Evolutionary conservation across 2,113 vertebrate species (phyloP), one percentile per base, ranked within the genome.

Genomic region (Tachycineta bicolor): DNA sequence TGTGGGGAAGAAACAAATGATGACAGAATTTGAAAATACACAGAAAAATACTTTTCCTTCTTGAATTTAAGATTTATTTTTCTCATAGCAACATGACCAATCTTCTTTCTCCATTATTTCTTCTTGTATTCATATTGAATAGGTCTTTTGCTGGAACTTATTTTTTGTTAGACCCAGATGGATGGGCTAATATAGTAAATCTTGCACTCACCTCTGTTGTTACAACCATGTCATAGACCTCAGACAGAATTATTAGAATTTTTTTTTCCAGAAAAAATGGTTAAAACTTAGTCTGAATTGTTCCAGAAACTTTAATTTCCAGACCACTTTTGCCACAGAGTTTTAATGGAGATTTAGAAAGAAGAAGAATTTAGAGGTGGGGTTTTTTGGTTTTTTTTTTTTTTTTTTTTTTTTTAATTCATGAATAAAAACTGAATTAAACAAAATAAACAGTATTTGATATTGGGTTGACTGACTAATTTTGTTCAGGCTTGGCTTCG

Each of bases 361-460:
- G 1, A 28, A 37, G 46, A 56, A 13, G 0, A 4, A 0, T 2
- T 20, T 41, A 39, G 4, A 53, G 16, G 1, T 14, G 43, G 16
- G 43, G 6, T 44, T 18, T 44, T 4, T 44, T 17, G 4, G 12
- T 49, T 24, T 28, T 16, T 29, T 52, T 53, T 8, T 2, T 19
- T 50, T 50, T 15, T 33, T 49, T 13, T 13, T 37, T 49, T 41
- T 15, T 19, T 65, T 43, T 3, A n/a, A n/a, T 44, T 39, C 1
- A 31, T 56, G 21, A 69, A 68, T 59, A 5, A 74, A 34, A 82
- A 37, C 1, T 16, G 4, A 43, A 12, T 65, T 56, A 11, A 83
- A 79, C 2, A 37, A 47, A 83, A 62, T 26, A 44, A 60, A 31
- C 5, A 16, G 7, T 4, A 14, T 29, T 70, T 75, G 7, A 31